phyloP scores from a whole-genome alignment of 2,113 vertebrate species.

The Protobothrops flavoviridis region DNA sequence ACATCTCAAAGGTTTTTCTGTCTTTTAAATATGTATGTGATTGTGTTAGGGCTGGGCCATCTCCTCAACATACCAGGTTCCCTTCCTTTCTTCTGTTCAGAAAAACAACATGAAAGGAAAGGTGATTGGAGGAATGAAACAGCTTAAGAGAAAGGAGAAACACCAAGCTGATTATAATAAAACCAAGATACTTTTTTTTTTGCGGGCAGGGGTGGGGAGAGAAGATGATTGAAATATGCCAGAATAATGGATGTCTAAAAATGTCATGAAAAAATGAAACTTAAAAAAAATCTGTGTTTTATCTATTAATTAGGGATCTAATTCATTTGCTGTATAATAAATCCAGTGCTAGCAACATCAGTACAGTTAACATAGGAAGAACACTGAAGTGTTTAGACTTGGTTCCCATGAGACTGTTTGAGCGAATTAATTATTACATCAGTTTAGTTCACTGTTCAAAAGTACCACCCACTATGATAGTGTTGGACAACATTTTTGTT shows the following conservation, averaged over 20 bases:
- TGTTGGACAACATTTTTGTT: neutral
- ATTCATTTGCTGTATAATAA: neutral
- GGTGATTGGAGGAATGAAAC: slow-evolving; percentile 51
- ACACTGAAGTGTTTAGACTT: neutral
- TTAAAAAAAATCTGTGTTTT: neutral
- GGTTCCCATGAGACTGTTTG: neutral
- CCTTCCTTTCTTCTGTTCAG: slow-evolving; percentile 35
- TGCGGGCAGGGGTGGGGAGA: accelerated
- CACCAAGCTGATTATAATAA: slow-evolving; percentile 10
- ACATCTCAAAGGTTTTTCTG: neutral
- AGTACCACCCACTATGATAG: neutral
- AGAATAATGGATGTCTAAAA: neutral
- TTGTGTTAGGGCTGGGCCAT: slow-evolving; percentile 36
- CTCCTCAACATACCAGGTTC: slow-evolving; percentile 16
- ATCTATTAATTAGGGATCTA: neutral
- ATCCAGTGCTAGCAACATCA: neutral
- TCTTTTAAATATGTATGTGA: slow-evolving; percentile 19
- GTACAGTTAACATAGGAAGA: neutral
- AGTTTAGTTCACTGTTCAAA: neutral
- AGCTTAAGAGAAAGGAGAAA: slow-evolving; percentile 44
- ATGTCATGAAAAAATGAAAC: neutral
- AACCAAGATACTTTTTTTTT: neutral
- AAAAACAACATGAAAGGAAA: slow-evolving; percentile 47
- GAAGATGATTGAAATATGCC: neutral
- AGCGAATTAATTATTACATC: neutral